Conservation (phyloP, 2,797 vertebrate genomes). For the Trichosurus vulpecula region DNA sequence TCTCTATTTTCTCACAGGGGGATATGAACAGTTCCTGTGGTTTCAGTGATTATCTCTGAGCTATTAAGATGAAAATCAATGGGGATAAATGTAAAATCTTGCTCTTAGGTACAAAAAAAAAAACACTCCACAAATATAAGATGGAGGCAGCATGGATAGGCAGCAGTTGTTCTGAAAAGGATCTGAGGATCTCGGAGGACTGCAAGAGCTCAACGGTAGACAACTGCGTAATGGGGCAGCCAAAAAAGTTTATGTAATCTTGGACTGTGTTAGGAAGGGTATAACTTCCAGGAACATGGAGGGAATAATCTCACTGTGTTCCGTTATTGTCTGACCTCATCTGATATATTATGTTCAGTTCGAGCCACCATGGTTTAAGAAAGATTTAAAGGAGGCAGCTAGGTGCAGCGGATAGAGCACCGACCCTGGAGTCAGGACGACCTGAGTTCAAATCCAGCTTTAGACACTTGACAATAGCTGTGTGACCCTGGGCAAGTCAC, state of each 20-base stretch:
- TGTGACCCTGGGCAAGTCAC: no score
- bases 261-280: neutral
- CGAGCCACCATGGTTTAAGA: neutral
- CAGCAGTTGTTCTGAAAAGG: neutral
- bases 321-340: neutral
- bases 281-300: neutral
- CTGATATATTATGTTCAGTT: neutral
- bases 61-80: neutral
- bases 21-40: neutral
- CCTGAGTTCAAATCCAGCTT: no score
- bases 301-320: neutral
- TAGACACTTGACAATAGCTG: no score
- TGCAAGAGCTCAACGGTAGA: neutral
- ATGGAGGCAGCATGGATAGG: neutral
- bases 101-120: neutral
- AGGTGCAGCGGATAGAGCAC: no score
- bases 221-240: neutral
- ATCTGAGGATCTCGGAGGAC: neutral
- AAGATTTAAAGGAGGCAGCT: neutral
- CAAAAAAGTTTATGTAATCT: neutral
- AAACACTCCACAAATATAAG: neutral
- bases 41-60: neutral
- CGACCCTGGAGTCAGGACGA: no score
- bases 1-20: neutral
- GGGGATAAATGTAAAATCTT: neutral